A percentile compares a stretch with the other conserved stretches of the same genome.
Evolutionary conservation across 1,140 invertebrate genomes (phyloP).

Genomic region (Lucilia cuprina): DNA sequence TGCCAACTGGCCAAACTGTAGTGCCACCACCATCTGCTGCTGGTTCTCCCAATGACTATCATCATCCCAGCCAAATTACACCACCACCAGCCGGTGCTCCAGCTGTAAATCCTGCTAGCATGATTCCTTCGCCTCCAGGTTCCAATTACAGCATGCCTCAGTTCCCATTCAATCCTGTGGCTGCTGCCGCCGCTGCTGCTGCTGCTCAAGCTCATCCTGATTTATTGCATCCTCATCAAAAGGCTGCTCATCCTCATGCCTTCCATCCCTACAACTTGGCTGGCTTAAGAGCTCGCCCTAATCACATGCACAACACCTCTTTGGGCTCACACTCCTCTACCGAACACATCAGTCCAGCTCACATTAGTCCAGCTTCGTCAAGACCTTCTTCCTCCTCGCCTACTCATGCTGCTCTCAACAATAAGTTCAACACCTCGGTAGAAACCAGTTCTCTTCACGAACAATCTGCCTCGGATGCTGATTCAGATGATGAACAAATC

Average conservation of each 20-base stretch:
- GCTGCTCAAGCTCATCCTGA: conserved; percentile 54
- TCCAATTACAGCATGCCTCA: conserved; percentile 64
- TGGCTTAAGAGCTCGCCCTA: conserved; percentile 50
- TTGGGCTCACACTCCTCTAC: conserved; percentile 40
- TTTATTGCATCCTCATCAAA: conserved; percentile 35
- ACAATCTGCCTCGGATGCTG: conserved; percentile 69
- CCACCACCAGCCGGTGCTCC: conserved; percentile 48
- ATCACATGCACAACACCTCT: conserved; percentile 44
- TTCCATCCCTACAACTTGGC: conserved; percentile 61
- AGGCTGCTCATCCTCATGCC: conserved; percentile 44
- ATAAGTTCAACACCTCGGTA: conserved; percentile 64
- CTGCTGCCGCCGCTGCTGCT: conserved; percentile 64
- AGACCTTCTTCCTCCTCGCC: conserved; percentile 65
- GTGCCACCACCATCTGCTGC: conserved; percentile 41
- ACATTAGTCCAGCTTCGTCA: conserved; percentile 67
- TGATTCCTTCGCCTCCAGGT: conserved; percentile 64
- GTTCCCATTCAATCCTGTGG: conserved; percentile 64
- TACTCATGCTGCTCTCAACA: conserved; percentile 57
- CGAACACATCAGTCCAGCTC: conserved; percentile 51
- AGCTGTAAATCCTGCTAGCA: conserved; percentile 42
- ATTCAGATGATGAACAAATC: conserved; percentile 72
- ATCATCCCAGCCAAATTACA: conserved; percentile 39
- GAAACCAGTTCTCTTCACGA: conserved; percentile 71
- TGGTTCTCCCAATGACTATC: conserved; percentile 46
- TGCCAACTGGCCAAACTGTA: conserved; percentile 37